Percentiles rank a stretch among this genome's conserved stretches.
Conservation (phyloP, 2,888 invertebrate species). For the Rhodophaea formosa region DNA sequence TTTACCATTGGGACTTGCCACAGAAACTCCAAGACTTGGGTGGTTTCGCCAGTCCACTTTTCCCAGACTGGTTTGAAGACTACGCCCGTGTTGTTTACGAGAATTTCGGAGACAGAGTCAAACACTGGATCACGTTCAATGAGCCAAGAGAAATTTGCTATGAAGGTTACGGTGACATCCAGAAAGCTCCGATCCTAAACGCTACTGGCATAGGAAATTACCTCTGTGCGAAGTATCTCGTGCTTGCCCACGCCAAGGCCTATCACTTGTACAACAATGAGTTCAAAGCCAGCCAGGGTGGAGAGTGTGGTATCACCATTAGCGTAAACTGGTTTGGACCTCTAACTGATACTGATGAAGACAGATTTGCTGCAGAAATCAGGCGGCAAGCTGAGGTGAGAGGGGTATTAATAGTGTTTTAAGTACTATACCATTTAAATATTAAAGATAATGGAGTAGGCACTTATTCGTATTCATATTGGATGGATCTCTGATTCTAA, state of each 20-base stretch:
- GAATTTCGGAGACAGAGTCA: conserved; percentile 65
- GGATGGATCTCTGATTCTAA: not conserved
- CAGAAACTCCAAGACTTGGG: conserved; percentile 71
- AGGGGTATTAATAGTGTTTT: too few relatives aligned
- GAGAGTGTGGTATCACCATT: conserved; percentile 38
- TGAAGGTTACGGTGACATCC: conserved; percentile 58
- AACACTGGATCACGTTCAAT: conserved; percentile 79
- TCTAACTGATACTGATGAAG: conserved; percentile 44
- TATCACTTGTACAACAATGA: conserved; percentile 53
- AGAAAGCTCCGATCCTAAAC: conserved; percentile 48
- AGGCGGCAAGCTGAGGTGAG: conserved; percentile 34
- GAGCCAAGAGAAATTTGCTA: conserved; percentile 64
- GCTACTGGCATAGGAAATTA: conserved; percentile 65
- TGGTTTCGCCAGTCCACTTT: conserved; percentile 62
- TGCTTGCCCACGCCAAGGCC: conserved; percentile 73
- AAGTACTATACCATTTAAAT: too few relatives aligned
- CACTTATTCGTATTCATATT: too few relatives aligned
- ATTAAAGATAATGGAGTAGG: too few relatives aligned
- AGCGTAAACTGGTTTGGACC: conserved; percentile 44
- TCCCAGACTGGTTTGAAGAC: conserved; percentile 63
- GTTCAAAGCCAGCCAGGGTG: conserved; percentile 38
- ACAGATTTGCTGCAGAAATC: conserved; percentile 49
- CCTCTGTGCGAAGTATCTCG: conserved; percentile 64
- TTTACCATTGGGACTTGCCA: conserved; percentile 77
- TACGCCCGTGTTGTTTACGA: conserved; percentile 64